Evolutionary conservation across 1,140 invertebrate species (phyloP), one percentile per base, ranked within the genome.

Genomic region (Leptonema lineaticorne): DNA sequence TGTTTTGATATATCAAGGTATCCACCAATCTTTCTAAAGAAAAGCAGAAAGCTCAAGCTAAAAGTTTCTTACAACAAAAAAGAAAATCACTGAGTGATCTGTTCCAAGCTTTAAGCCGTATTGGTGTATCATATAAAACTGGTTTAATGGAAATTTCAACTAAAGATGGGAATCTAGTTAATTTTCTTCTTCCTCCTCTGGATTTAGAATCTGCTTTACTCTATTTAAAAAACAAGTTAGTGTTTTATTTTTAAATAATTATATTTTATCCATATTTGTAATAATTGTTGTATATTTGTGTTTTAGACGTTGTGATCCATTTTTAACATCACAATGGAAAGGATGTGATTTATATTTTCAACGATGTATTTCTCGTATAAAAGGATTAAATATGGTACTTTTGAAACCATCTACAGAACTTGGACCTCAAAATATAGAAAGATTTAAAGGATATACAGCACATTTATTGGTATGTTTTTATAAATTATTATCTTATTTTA

Each of bases 61-160:
- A 92, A 74, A 88, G 85, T 76, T 90, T 96, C 33, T 83, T 95
- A 0, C 88, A 92, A 70, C 89, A 92, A 72, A 96, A 96, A 77
- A 87, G 91, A 28, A 89, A 92, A 78, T 88, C 88, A 4, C 76
- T 97, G 0, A 85, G 90, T 0, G 92, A 96, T 81, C 82, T 96
- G 22, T 97, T 96, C 75, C 92, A 92, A 75, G 82, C 83, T 11
- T 79, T 97, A 0, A 78, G 85, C 0, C 81, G 85, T 59, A 81
- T 91, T 71, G 93, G 93, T 0, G 74, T 96, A 1, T 95, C 91
- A 6, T 95, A 93, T 74, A 86, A 90, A 65, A 88, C 86, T 2
- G 95, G 94, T 1, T 78, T 90, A 1, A 77, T 88, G 24, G 79
- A 83, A 73, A 53, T 84, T 16, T 75, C 78, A 0, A 74, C 78